phyloP scores from a whole-genome alignment of 2,113 vertebrate genomes.

The Lipophrys pholis region DNA sequence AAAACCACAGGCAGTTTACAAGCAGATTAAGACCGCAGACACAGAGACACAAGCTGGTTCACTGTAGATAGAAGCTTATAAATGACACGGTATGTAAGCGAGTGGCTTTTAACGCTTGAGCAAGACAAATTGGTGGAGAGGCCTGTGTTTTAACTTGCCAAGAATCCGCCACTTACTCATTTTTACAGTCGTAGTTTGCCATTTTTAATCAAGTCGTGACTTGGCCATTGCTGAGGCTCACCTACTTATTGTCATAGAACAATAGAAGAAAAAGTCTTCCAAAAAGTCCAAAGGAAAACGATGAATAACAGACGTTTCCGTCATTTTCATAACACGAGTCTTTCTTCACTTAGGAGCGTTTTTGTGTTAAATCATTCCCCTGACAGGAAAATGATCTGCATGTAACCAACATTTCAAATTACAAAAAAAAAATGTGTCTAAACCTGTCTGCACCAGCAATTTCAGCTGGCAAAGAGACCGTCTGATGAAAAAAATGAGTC shows the following conservation, averaged over 20 bases:
- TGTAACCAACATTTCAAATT: not conserved
- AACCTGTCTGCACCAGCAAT: not conserved
- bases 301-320: not conserved
- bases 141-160: not conserved
- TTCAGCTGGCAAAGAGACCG: not conserved
- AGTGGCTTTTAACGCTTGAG: not conserved
- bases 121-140: not conserved
- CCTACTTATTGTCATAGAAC: too few species aligned
- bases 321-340: too few species aligned
- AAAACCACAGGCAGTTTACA: conserved; percentile 24
- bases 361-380: not conserved
- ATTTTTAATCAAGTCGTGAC: not conserved
- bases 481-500: not conserved
- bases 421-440: not conserved
- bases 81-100: not conserved
- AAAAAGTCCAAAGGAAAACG: too few species aligned
- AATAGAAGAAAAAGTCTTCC: too few species aligned
- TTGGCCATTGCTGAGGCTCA: not conserved
- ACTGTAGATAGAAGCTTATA: not conserved
- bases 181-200: not conserved
- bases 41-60: not conserved
- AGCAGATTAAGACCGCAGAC: conserved; percentile 10
- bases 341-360: too few species aligned
- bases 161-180: not conserved
- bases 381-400: not conserved